These are phyloP conservation scores for Portunus trituberculatus DNA, from an alignment of 1,140 invertebrate species.

Conservation along the genomic window DNA sequence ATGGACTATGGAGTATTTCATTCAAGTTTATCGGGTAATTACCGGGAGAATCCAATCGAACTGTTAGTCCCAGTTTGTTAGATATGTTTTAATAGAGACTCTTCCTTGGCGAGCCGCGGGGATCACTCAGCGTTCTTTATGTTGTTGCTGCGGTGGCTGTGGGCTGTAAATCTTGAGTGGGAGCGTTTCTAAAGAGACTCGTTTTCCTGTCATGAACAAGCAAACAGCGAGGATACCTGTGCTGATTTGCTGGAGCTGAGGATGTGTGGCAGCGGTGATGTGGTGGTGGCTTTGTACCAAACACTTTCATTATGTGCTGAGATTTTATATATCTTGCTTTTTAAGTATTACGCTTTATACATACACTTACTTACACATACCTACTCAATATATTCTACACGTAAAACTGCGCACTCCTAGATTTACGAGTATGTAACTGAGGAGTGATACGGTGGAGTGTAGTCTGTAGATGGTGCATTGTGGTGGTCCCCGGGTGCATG, in stretches of 20 bases:
- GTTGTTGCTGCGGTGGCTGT: background rate
- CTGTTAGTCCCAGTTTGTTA: constrained; percentile 23
- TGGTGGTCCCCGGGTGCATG: background rate
- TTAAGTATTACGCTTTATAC: background rate
- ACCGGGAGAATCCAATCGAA: background rate
- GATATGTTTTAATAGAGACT: constrained; percentile 24
- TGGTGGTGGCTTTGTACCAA: background rate
- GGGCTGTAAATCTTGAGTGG: background rate
- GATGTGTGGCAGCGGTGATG: background rate
- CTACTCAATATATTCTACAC: background rate
- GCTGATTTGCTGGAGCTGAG: background rate
- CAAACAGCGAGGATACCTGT: background rate
- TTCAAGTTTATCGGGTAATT: constrained; percentile 42
- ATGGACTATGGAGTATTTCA: constrained; percentile 41
- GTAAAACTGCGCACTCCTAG: background rate
- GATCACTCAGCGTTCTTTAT: background rate
- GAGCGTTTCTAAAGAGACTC: background rate
- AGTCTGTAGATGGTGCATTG: background rate
- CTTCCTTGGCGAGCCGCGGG: background rate
- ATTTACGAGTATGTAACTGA: background rate
- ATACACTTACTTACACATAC: background rate
- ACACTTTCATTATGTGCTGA: background rate
- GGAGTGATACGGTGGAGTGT: background rate
- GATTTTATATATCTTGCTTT: background rate
- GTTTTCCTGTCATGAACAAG: constrained; percentile 12